Evolutionary conservation across 2,888 invertebrate species (phyloP), one percentile per base, ranked within the genome.

Genomic region (Macropis europaea): DNA sequence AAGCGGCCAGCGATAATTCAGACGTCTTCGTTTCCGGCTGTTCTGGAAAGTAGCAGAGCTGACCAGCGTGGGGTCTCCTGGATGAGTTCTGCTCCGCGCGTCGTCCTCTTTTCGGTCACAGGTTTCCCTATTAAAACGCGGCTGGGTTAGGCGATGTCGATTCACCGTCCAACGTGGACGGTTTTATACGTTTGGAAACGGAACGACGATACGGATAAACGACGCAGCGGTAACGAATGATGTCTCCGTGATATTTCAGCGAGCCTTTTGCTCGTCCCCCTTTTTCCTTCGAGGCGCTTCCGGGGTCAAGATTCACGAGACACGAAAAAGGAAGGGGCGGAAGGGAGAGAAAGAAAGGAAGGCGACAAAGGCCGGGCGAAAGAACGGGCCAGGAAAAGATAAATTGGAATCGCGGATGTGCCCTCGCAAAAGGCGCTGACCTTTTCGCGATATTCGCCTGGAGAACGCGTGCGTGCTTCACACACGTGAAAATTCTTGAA

Each of bases 211-310:
- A 80, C 79, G 82, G 62, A 81, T 76, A 80, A 80, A 80, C 78
- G 75, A 82, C 73, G 60, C 63, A 66, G 43, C 53, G 71, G 71
- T 73, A 79, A 82, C 77, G 77, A 82, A 79, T 81, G 80, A 85
- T 82, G 82, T 80, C 82, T 73, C 73, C 42, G 79, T 82, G 81
- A 84, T 85, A 85, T 85, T 85, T 85, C 83, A 83, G 43, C 70
- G 54, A 38, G 42, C 63, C 61, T 66, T 69, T 63, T 47, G 32
- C 61, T 38, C 36, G 30, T 36, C 17, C 17, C 40, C 56, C 57
- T 45, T 43, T 38, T 57, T 30, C 45, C 69, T 63, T 32, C 47
- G 19, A 43, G 70, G 45, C 61, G 54, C 67, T 81, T 81, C 80
- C 81, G 81, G 81, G 78, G 79, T 81, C 79, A 74, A 74, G 81